Base-by-base conservation (phyloP, 1,140 invertebrate species). In the Dendroctonus valens region DNA sequence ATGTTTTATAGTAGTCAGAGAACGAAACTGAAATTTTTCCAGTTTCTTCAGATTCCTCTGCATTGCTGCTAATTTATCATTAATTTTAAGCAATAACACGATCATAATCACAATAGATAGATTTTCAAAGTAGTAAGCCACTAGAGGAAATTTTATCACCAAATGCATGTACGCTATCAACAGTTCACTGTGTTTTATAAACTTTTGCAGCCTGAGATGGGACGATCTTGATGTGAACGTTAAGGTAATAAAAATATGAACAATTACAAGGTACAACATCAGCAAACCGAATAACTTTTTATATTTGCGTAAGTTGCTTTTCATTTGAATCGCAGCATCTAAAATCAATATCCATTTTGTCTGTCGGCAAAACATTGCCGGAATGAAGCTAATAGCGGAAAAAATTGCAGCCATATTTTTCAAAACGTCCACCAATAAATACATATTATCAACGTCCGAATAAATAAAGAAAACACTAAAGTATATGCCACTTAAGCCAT, bases 1-100 rank as follows among this genome's bases (percentile, higher is more conserved):
- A 38, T 15, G 6, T 64, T 57, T 64, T 7, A 64, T 55, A 3
- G n/a, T 9, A 12, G 6, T 62, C 3, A 62, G 6, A 9, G 61
- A 52, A 51, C 0, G 9, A 7, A 41, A 12, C 11, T 52, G 9
- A 15, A 8, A 12, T 37, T 51, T 51, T 9, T 63, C 41, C 14
- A 63, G 41, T 11, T 54, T 42, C 9, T 52, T 7, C n/a, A 63
- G 12, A 48, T 11, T 46, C 6, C 6, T 9, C 2, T 54, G 9
- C 37, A 63, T 54, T 8, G 5, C 38, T n/a, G 14, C 39, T 12
- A 63, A 37, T 46, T 54, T 50, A 5, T 39, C 52, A 11, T 15
- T 55, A 51, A 55, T 39, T 15, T 6, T 39, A 11, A 44, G 8
- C 6, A 41, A 39, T 9, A 44, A 6, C 3, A 63, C 6, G 0